phyloP scores from a whole-genome alignment of 2,113 vertebrate genomes.

The Eublepharis macularius region DNA sequence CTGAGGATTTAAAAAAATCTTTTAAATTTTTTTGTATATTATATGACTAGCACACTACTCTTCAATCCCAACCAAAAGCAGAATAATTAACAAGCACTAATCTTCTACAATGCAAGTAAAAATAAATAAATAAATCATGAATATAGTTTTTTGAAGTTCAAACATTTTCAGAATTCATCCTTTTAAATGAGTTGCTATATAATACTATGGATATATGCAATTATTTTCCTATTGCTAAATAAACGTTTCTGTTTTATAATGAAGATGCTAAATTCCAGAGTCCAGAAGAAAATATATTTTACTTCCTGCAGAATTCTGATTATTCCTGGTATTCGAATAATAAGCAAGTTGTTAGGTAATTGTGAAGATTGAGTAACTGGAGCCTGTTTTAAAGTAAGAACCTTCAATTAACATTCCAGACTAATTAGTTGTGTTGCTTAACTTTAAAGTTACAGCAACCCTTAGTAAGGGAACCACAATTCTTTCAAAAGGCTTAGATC shows the following conservation, averaged over 20 bases:
- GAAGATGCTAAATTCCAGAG: conserved; percentile 9
- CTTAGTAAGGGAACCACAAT: neutral
- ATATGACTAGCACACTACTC: neutral
- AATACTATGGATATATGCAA: neutral
- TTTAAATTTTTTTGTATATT: neutral
- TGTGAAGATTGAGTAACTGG: neutral
- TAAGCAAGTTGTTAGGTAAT: neutral
- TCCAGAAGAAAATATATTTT: neutral
- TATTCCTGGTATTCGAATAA: neutral
- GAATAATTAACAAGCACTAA: neutral
- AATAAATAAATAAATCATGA: neutral
- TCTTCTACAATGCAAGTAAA: neutral
- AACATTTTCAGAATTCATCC: neutral
- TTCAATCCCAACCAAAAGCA: neutral
- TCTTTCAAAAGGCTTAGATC: conserved; percentile 10
- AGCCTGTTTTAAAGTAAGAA: neutral
- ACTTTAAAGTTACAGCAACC: neutral
- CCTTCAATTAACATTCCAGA: conserved; percentile 16
- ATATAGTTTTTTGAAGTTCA: neutral
- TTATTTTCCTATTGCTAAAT: neutral
- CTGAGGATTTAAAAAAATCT: neutral
- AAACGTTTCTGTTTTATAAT: neutral
- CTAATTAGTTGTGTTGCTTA: neutral
- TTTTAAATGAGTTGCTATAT: neutral
- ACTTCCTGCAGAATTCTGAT: neutral